A percentile compares a stretch with the other conserved stretches of the same genome.
Evolutionary conservation across 2,113 vertebrate species (phyloP).

Genomic region (Rafetus swinhoei): DNA sequence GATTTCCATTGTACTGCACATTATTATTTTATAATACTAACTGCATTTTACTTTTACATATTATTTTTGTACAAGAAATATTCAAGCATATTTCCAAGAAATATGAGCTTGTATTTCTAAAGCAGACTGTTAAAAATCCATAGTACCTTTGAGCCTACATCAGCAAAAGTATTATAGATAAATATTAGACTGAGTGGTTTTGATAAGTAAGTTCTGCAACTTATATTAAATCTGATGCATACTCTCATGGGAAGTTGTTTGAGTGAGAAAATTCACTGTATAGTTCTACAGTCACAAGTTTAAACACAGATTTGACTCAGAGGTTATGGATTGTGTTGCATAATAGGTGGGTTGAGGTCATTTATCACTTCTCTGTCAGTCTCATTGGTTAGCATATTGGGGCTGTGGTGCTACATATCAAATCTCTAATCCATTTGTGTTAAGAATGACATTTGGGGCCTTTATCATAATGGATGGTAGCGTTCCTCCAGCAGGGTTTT

Average conservation of each 20-base stretch:
- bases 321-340: background rate
- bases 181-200: background rate
- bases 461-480: conserved; percentile 41
- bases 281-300: conserved; percentile 26
- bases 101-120: background rate
- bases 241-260: background rate
- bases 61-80: background rate
- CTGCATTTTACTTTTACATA: background rate
- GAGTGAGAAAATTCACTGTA: conserved; percentile 11
- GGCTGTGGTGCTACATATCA: background rate
- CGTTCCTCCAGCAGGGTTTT: conserved; percentile 28
- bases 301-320: background rate
- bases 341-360: background rate
- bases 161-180: background rate
- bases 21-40: background rate
- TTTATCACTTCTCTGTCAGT: background rate
- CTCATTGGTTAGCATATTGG: conserved; percentile 7
- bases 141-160: background rate
- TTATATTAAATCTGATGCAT: background rate
- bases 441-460: conserved; percentile 26
- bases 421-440: conserved; percentile 43
- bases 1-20: background rate
- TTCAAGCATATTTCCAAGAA: background rate
- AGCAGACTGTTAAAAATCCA: background rate
- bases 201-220: background rate